phyloP scores from a whole-genome alignment of 2,797 vertebrate genomes.

The Okamejei kenojei region DNA sequence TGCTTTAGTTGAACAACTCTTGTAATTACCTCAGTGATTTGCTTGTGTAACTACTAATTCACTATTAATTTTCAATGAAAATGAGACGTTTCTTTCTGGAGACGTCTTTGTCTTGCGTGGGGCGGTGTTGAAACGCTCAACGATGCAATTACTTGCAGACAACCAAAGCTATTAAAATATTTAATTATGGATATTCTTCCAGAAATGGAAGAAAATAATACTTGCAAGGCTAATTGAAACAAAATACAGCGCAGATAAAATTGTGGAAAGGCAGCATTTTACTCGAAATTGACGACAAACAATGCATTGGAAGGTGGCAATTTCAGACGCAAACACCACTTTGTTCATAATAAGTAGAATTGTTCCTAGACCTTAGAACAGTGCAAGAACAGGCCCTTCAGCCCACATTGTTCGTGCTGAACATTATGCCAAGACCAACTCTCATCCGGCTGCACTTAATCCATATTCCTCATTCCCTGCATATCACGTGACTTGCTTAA shows the following conservation, averaged over 20 bases:
- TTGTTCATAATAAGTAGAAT: neutral
- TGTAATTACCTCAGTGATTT: slow-evolving; percentile 38
- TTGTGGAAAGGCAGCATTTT: neutral
- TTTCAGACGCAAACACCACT: neutral
- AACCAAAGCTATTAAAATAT: slow-evolving; percentile 1
- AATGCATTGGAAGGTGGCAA: neutral
- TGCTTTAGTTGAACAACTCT: slow-evolving; percentile 37
- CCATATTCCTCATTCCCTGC: neutral
- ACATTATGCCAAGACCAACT: too few species aligned
- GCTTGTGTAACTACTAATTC: slow-evolving; percentile 37
- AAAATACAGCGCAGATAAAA: neutral
- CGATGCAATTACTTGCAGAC: slow-evolving; percentile 10
- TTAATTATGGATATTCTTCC: slow-evolving; percentile 15
- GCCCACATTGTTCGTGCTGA: too few species aligned
- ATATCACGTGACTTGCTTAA: neutral
- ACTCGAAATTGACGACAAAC: neutral
- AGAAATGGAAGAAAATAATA: slow-evolving; percentile 18
- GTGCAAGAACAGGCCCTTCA: too few species aligned
- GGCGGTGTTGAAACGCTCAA: slow-evolving; percentile 23
- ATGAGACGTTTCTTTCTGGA: slow-evolving; percentile 32
- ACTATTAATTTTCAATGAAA: slow-evolving; percentile 38
- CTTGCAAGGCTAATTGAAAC: slow-evolving; percentile 16
- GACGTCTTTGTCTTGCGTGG: slow-evolving; percentile 17
- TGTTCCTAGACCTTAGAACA: neutral
- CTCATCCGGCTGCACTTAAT: too few species aligned